phyloP scores from a whole-genome alignment of 1,140 invertebrate species.

The Drosophila sucinea region DNA sequence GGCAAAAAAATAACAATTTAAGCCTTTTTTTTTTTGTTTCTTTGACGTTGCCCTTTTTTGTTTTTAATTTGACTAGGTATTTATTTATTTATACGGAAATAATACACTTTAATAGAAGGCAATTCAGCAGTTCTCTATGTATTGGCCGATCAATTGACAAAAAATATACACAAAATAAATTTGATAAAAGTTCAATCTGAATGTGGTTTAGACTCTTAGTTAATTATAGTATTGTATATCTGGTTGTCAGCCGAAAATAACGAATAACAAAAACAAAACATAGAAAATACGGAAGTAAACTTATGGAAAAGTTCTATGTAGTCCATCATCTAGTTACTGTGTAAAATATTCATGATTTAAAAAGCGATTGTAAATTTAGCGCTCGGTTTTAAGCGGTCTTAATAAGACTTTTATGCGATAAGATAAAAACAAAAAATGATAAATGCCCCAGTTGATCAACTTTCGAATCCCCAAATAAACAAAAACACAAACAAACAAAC shows the following conservation, averaged over 20 bases:
- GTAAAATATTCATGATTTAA: conserved; percentile 69
- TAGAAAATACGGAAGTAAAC: not conserved
- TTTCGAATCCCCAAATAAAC: conserved; percentile 51
- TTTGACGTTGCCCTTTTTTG: not conserved
- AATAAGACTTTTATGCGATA: conserved; percentile 77
- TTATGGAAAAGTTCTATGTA: conserved; percentile 59
- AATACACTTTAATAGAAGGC: conserved; percentile 15
- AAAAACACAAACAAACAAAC: conserved; percentile 27
- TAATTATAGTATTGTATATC: conserved; percentile 37
- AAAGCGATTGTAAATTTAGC: conserved; percentile 73
- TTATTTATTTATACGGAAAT: conserved; percentile 47
- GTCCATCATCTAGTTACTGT: conserved; percentile 72
- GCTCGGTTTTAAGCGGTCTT: conserved; percentile 77
- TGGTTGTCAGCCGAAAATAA: conserved; percentile 61
- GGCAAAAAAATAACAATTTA: conserved; percentile 5
- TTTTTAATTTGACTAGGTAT: conserved; percentile 23
- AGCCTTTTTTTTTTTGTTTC: conserved; percentile 27
- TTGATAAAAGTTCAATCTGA: conserved; percentile 57
- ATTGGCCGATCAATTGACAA: conserved; percentile 37
- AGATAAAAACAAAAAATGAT: conserved; percentile 28
- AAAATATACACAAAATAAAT: conserved; percentile 59
- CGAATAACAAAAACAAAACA: conserved; percentile 14
- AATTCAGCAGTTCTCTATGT: not conserved
- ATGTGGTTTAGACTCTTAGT: conserved; percentile 12
- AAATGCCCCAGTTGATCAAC: conserved; percentile 45